phyloP scores from a whole-genome alignment of 2,888 invertebrate species.

The Rugalucina vietnamica region DNA sequence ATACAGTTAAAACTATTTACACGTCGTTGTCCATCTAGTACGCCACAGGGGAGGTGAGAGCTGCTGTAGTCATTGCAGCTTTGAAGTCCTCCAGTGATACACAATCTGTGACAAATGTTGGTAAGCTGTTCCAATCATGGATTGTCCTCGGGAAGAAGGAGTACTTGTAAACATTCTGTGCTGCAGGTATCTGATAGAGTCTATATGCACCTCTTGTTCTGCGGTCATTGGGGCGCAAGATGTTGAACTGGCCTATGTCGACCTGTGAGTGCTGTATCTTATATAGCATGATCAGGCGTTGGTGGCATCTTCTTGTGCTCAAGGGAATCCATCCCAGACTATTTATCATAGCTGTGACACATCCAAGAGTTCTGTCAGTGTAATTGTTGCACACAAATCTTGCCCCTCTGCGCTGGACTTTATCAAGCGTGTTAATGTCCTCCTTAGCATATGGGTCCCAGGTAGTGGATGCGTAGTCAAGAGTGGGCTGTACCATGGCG shows the following conservation, averaged over 20 bases:
- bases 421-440: neutral
- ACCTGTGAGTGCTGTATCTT: neutral
- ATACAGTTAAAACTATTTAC: neutral
- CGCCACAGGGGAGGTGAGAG: neutral
- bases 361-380: neutral
- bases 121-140: constrained; percentile 25
- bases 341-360: neutral
- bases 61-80: neutral
- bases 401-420: neutral
- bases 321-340: neutral
- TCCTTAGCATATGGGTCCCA: neutral
- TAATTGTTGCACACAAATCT: neutral
- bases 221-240: neutral
- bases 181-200: constrained; percentile 9
- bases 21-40: neutral
- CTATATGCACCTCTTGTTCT: constrained; percentile 16
- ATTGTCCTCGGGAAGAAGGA: constrained; percentile 4
- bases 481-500: neutral
- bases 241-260: neutral
- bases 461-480: constrained; percentile 20
- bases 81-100: neutral
- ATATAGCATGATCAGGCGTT: neutral
- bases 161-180: neutral
- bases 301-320: neutral
- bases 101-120: neutral